Percentiles rank a stretch among this genome's conserved stretches.
These are phyloP conservation scores for Pycnomerus fuliginosus DNA, from an alignment of 2,888 invertebrate species.

Conservation along the genomic window DNA sequence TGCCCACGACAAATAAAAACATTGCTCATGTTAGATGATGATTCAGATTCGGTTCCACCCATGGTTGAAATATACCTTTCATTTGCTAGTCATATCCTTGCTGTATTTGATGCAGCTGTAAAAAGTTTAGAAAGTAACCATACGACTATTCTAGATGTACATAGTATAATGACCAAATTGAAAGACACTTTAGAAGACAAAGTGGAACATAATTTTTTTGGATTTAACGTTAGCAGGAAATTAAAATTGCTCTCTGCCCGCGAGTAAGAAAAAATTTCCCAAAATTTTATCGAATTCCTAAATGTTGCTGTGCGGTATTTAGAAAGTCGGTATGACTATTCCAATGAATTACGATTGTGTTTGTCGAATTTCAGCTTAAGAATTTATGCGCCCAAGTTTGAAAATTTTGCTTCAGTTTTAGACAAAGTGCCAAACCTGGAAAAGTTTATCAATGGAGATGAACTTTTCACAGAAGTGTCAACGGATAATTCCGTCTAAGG, in stretches of 20 bases:
- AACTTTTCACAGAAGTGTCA: too few relatives aligned
- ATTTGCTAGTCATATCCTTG: not conserved
- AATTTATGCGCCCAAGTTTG: too few relatives aligned
- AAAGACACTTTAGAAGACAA: not conserved
- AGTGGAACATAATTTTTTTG: not conserved
- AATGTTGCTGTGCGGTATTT: too few relatives aligned
- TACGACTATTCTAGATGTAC: not conserved
- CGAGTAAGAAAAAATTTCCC: too few relatives aligned
- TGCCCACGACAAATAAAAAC: not conserved
- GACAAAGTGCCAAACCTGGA: too few relatives aligned
- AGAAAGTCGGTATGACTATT: too few relatives aligned
- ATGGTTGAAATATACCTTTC: not conserved
- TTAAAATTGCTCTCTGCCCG: not conserved
- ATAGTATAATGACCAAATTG: not conserved
- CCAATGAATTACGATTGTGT: too few relatives aligned
- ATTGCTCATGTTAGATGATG: slow-evolving; percentile 1
- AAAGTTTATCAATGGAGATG: too few relatives aligned
- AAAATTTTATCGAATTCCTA: too few relatives aligned
- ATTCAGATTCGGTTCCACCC: not conserved
- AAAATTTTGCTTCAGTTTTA: too few relatives aligned
- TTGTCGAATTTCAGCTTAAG: too few relatives aligned
- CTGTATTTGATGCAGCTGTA: not conserved
- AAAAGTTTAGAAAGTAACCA: not conserved
- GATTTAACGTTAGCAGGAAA: not conserved
- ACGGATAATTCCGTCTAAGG: too few relatives aligned